phyloP scores from a whole-genome alignment of 1,140 invertebrate genomes.

The Linepithema humile region DNA sequence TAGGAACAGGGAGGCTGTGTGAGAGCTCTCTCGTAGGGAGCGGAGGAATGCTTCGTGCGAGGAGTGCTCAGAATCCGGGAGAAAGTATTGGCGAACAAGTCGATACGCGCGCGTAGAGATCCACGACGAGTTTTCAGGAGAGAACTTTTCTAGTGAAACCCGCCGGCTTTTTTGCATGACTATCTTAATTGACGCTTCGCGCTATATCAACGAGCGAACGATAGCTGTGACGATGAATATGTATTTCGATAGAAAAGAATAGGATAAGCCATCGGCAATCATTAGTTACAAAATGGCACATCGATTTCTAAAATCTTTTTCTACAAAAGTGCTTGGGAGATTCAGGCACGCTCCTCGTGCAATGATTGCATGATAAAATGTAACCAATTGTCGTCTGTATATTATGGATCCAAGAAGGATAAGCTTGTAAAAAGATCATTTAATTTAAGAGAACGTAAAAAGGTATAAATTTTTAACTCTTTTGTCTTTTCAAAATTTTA shows the following conservation, averaged over 20 bases:
- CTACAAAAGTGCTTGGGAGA: too few species aligned
- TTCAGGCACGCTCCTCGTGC: too few species aligned
- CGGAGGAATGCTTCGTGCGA: conserved; percentile 52
- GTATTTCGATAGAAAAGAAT: conserved; percentile 1
- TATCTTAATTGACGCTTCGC: conserved; percentile 12
- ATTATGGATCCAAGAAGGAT: too few species aligned
- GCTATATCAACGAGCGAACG: background rate
- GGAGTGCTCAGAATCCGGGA: conserved; percentile 63
- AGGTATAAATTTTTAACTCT: background rate
- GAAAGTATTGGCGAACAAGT: conserved; percentile 64
- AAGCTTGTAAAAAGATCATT: background rate
- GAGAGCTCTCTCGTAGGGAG: conserved; percentile 42
- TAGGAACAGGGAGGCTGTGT: conserved; percentile 33
- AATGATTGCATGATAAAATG: too few species aligned
- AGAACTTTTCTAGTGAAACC: conserved; percentile 27
- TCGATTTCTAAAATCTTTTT: too few species aligned
- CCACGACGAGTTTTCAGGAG: conserved; percentile 23
- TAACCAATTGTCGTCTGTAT: too few species aligned
- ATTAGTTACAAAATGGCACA: too few species aligned
- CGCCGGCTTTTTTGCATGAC: background rate
- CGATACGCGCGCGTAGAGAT: conserved; percentile 45
- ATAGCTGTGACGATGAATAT: background rate
- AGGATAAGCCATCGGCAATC: too few species aligned
- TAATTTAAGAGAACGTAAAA: background rate
- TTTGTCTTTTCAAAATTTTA: background rate